Conservation (phyloP, 2,888 invertebrate genomes). For the Ceraclea dissimilis region DNA sequence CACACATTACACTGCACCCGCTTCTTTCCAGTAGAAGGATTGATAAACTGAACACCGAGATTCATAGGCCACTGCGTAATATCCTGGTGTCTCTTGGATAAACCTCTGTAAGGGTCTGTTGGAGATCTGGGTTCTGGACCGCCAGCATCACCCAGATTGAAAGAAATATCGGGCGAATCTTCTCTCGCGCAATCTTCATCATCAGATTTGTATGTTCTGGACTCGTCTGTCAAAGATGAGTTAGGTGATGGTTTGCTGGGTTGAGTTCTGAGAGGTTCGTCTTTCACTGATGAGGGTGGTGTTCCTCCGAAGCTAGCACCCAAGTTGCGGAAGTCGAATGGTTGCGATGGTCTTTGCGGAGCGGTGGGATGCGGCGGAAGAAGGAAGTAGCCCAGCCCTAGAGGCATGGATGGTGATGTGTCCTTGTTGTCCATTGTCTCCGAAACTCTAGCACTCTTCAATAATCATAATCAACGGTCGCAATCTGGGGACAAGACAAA, state of each 20-base stretch:
- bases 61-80: slow-evolving; percentile 68
- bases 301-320: slow-evolving; percentile 57
- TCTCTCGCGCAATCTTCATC: slow-evolving; percentile 32
- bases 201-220: slow-evolving; percentile 28
- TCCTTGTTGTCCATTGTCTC: slow-evolving; percentile 45
- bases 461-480: not conserved
- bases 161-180: slow-evolving; percentile 30
- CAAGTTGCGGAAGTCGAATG: slow-evolving; percentile 77
- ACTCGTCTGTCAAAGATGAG: slow-evolving; percentile 23
- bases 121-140: slow-evolving; percentile 37
- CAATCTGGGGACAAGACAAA: not conserved
- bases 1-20: slow-evolving; percentile 96
- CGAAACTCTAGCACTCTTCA: not conserved
- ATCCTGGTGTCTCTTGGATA: slow-evolving; percentile 31
- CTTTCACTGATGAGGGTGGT: slow-evolving; percentile 28
- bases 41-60: slow-evolving; percentile 78
- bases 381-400: slow-evolving; percentile 48
- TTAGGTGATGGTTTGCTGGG: slow-evolving; percentile 24
- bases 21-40: slow-evolving; percentile 89
- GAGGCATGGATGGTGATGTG: slow-evolving; percentile 38
- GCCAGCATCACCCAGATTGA: slow-evolving; percentile 29
- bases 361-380: slow-evolving; percentile 45
- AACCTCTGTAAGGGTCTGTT: slow-evolving; percentile 37
- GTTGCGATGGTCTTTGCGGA: slow-evolving; percentile 76
- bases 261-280: slow-evolving; percentile 12